Percentiles rank a stretch among this genome's conserved stretches.
phyloP scores from a whole-genome alignment of 2,888 invertebrate genomes.

The Plagodis dolabraria region DNA sequence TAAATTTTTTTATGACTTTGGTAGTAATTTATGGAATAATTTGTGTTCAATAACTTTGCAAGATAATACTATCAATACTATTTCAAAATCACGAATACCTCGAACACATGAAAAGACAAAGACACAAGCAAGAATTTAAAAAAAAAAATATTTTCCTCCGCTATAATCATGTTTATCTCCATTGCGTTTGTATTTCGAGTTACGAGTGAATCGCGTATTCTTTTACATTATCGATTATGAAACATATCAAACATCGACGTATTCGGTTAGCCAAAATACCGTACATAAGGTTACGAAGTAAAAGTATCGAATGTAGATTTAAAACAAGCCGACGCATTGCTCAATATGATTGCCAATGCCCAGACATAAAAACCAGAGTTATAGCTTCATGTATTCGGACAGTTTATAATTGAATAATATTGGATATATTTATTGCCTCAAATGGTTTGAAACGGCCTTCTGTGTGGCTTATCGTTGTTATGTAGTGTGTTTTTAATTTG shows the following conservation, averaged over 20 bases:
- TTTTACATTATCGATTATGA: not conserved
- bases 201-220: too few species aligned
- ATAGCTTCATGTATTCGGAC: constrained; percentile 26
- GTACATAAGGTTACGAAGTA: constrained; percentile 6
- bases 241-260: not conserved
- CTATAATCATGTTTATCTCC: too few species aligned
- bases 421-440: constrained; percentile 19
- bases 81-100: too few species aligned
- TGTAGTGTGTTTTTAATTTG: constrained; percentile 6
- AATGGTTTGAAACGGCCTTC: constrained; percentile 33
- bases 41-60: too few species aligned
- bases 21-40: too few species aligned
- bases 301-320: constrained; percentile 3
- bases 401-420: constrained; percentile 30
- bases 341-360: constrained; percentile 10
- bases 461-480: constrained; percentile 10
- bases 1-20: too few species aligned
- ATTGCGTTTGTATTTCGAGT: too few species aligned
- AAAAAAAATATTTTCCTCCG: too few species aligned
- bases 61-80: too few species aligned
- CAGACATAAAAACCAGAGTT: constrained; percentile 15
- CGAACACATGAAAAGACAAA: too few species aligned
- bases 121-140: too few species aligned
- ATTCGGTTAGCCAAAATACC: too few species aligned
- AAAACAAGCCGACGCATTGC: constrained; percentile 8